These are phyloP conservation scores for Molossus alvarezi DNA, from an alignment of 2,797 vertebrate genomes.

Conservation along the genomic window DNA sequence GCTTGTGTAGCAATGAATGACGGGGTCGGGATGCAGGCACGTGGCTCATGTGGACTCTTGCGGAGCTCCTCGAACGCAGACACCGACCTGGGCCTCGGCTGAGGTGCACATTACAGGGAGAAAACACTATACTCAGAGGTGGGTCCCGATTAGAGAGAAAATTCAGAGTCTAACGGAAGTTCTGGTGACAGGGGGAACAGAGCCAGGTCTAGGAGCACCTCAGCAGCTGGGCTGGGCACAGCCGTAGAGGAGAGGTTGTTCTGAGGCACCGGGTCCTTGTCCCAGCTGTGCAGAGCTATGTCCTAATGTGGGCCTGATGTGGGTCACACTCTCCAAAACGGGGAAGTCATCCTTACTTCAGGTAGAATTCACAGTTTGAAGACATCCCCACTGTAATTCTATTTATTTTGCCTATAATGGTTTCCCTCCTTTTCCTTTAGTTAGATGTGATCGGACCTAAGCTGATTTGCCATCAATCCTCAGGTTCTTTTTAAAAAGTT, in stretches of 20 bases:
- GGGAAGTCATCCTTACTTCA: not conserved
- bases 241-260: not conserved
- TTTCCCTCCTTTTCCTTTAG: constrained; percentile 1
- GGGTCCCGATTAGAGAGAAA: not conserved
- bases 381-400: not conserved
- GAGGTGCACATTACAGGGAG: not conserved
- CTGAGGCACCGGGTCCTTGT: not conserved
- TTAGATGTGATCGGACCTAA: not conserved
- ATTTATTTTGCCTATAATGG: not conserved
- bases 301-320: not conserved
- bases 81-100: not conserved
- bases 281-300: not conserved
- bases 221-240: not conserved
- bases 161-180: not conserved
- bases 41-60: not conserved
- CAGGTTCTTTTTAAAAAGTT: not conserved
- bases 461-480: not conserved
- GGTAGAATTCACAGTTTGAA: constrained; percentile 5
- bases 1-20: not conserved
- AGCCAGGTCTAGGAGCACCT: not conserved
- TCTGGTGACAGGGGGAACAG: not conserved
- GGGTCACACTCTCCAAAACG: not conserved
- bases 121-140: not conserved
- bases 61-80: not conserved
- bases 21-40: not conserved